Base-by-base conservation (phyloP, 1,140 invertebrate genomes). In the Macrosteles quadrilineatus region DNA sequence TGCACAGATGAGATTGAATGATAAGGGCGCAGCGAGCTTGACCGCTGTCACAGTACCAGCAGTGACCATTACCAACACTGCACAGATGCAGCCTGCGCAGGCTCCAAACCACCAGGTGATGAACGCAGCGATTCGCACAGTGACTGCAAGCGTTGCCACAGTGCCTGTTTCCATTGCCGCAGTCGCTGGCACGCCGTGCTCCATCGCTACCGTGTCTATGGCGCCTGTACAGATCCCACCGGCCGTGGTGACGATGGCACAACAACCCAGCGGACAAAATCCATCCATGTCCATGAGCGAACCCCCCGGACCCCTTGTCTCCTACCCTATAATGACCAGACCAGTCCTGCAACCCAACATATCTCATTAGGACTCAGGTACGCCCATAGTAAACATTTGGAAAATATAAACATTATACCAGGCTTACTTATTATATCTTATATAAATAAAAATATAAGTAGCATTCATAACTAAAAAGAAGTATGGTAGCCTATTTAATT, bases 251-350 rank as follows among this genome's bases (percentile, higher is more conserved):
- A 87, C 85, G 6, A 86, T 88, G 77, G 84, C 79, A 25, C 77
- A 79, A 30, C 32, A 25, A 1, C 69, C 70, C 12, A 45, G 45
- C 14, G 32, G 47, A 62, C 69, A 74, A 29, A 53, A 83, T 4
- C 81, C 84, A 25, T 81, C 85, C 47, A 74, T 82, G 68, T 75
- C 80, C 29, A 78, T 79, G 64, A 80, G 78, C 43, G 79, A 73
- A 23, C 67, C 73, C 17, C 80, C 80, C 12, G 85, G 86, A 21
- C 83, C 87, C 1, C 83, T 90, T 63, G 87, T 90, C 40, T 90
- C 89, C 12, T 90, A 90, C 78, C 89, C 89, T 14, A 89, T 90
- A 59, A 87, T 90, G 83, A 88, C 87, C 27, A 87, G 72, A 66
- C 71, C 71, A 43, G 66, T 72, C 0, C 59, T 64, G 3, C 63